phyloP scores from a whole-genome alignment of 2,113 vertebrate genomes.

The Antechinus flavipes region DNA sequence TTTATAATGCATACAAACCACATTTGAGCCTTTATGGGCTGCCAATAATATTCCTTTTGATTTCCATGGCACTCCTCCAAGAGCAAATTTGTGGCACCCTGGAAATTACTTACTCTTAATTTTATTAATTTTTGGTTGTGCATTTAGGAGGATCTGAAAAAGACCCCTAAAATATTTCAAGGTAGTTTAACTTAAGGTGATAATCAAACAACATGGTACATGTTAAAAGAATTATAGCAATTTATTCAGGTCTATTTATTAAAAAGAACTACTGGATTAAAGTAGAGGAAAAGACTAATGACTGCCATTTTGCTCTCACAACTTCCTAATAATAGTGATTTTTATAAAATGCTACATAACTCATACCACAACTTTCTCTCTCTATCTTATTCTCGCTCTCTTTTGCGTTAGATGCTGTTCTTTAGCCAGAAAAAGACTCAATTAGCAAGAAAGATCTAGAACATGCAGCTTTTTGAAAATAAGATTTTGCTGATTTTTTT shows the following conservation, averaged over 20 bases:
- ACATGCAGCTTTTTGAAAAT: not conserved
- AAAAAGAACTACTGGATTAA: no score
- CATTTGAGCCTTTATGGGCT: not conserved
- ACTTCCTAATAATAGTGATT: not conserved
- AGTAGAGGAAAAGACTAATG: no score
- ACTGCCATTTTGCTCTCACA: not conserved
- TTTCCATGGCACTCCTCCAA: not conserved
- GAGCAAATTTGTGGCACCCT: not conserved
- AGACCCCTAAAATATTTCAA: not conserved
- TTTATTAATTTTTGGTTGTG: not conserved
- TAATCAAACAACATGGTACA: not conserved
- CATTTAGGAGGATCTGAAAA: not conserved
- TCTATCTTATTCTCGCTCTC: no score
- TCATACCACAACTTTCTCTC: not conserved
- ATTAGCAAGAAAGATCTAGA: not conserved
- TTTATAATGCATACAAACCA: not conserved
- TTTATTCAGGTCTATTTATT: not conserved
- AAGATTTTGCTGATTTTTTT: not conserved
- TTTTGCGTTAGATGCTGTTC: not conserved
- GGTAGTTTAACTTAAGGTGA: not conserved
- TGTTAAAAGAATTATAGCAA: not conserved
- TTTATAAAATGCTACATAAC: not conserved
- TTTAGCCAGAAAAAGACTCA: not conserved
- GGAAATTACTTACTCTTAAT: not conserved
- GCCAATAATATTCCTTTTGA: not conserved